These are phyloP conservation scores for Pollimyrus isidori DNA, from an alignment of 2,113 vertebrate species.

Conservation along the genomic window DNA sequence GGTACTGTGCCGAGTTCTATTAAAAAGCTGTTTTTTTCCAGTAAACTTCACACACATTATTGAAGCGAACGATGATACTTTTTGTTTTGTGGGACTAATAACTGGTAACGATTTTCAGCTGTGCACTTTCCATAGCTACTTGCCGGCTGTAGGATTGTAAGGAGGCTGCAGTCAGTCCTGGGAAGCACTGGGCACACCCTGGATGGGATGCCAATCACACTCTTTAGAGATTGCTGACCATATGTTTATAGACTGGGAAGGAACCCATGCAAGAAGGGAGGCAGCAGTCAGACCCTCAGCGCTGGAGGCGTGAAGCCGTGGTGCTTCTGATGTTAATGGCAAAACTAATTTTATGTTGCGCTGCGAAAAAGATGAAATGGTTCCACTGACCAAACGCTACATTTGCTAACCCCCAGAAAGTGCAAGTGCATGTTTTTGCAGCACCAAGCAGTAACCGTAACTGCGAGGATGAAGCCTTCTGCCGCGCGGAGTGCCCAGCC, in stretches of 20 bases:
- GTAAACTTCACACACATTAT: not conserved
- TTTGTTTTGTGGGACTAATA: not conserved
- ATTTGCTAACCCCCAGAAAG: not conserved
- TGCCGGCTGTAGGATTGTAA: not conserved
- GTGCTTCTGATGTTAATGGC: not conserved
- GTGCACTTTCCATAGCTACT: not conserved
- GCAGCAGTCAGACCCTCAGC: not conserved
- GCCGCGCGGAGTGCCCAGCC: not conserved
- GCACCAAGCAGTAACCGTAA: not conserved
- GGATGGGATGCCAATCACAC: not conserved
- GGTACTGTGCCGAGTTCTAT: not conserved
- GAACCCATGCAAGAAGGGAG: not conserved
- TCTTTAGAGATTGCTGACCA: not conserved
- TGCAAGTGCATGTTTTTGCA: not conserved
- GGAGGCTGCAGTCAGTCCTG: not conserved
- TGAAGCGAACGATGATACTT: not conserved
- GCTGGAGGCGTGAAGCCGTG: not conserved
- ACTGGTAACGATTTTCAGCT: not conserved
- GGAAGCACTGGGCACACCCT: not conserved
- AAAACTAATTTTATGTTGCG: not conserved
- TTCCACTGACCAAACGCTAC: not conserved
- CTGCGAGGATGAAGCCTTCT: not conserved
- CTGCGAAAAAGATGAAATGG: not conserved
- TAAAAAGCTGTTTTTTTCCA: not conserved
- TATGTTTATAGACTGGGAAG: not conserved